phyloP scores from a whole-genome alignment of 2,113 vertebrate genomes.

The Motacilla alba region DNA sequence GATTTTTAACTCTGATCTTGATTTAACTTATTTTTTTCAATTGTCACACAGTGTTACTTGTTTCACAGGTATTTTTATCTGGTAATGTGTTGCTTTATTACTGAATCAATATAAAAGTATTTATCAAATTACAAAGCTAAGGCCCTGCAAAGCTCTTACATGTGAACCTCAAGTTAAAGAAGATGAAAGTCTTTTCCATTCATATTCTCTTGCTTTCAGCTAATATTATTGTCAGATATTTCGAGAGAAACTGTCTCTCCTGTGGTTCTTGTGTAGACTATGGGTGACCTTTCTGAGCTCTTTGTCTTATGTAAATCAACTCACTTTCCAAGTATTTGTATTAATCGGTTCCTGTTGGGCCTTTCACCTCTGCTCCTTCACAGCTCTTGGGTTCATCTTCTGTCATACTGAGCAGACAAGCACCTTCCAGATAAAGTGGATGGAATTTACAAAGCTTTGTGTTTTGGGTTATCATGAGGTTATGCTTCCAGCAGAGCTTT shows the following conservation, averaged over 20 bases:
- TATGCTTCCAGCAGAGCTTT: neutral
- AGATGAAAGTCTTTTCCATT: neutral
- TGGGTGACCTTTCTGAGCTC: neutral
- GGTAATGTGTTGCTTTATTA: neutral
- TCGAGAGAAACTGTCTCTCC: neutral
- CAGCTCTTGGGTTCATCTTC: neutral
- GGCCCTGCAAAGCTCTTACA: neutral
- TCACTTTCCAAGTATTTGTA: neutral
- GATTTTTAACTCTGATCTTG: conserved; percentile 11
- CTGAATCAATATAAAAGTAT: neutral
- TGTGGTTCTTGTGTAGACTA: neutral
- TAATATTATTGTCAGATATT: neutral
- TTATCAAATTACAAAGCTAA: neutral
- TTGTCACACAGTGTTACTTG: neutral
- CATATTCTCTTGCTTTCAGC: neutral
- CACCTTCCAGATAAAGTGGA: neutral
- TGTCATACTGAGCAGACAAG: neutral
- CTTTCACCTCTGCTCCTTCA: neutral
- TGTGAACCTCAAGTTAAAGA: neutral
- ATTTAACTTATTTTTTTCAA: neutral
- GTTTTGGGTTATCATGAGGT: neutral
- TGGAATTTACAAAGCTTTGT: neutral
- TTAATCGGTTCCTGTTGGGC: neutral
- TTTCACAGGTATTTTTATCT: neutral
- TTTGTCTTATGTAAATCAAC: neutral